Percentiles rank a stretch among this genome's conserved stretches.
Conservation (phyloP, 1,140 invertebrate genomes). For the Andrena cerasifolii region DNA sequence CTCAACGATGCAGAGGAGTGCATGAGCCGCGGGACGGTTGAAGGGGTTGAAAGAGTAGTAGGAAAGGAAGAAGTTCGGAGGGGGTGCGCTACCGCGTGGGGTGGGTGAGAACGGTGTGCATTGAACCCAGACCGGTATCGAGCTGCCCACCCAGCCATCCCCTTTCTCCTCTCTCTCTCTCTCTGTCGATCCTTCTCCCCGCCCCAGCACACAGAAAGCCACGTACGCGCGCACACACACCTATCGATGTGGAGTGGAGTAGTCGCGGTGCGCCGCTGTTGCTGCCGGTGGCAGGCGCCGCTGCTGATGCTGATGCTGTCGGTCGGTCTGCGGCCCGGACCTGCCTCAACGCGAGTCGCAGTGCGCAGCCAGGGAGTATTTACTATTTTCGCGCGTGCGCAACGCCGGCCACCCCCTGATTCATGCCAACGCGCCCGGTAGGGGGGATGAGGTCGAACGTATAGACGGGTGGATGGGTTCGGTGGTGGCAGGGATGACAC, state of each 20-base stretch:
- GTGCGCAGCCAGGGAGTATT: constrained; percentile 80
- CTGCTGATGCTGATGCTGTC: constrained; percentile 36
- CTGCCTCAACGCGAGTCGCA: constrained; percentile 77
- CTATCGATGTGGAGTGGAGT: constrained; percentile 7
- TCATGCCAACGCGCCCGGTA: constrained; percentile 38
- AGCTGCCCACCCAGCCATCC: constrained; percentile 69
- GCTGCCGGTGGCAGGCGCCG: constrained; percentile 31
- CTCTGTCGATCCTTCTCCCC: constrained; percentile 10
- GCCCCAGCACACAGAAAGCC: no score
- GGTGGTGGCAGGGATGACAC: constrained; percentile 52
- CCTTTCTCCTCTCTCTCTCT: constrained; percentile 18
- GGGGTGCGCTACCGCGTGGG: constrained; percentile 25
- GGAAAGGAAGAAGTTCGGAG: constrained; percentile 8
- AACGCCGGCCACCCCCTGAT: constrained; percentile 57
- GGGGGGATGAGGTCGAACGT: constrained; percentile 28
- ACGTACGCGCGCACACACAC: constrained; percentile 22
- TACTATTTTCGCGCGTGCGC: constrained; percentile 79
- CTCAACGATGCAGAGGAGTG: constrained; percentile 49
- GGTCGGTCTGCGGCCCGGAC: constrained; percentile 70
- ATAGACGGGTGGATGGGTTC: constrained; percentile 3
- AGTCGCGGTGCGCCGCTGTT: constrained; percentile 9
- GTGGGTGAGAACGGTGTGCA: constrained; percentile 72
- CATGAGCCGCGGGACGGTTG: constrained; percentile 46
- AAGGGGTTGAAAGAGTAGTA: constrained; percentile 61
- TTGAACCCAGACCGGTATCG: constrained; percentile 79